Conservation (phyloP, 2,888 invertebrate species). For the Cylloceria caligata region DNA sequence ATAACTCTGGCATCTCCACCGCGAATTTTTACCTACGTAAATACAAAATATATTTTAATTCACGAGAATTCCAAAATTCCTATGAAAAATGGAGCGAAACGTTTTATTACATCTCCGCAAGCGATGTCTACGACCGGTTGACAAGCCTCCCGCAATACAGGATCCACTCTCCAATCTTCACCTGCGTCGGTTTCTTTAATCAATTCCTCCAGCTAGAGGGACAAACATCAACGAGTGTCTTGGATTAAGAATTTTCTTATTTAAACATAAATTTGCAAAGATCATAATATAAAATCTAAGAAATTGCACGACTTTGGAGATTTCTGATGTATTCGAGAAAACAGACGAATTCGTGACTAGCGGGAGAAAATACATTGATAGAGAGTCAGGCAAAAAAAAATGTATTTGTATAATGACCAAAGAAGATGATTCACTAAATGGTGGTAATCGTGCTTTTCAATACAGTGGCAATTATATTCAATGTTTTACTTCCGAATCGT, state of each 20-base stretch:
- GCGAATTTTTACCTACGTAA: slow-evolving; percentile 86
- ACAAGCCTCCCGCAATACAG: slow-evolving; percentile 94
- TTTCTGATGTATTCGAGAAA: no score
- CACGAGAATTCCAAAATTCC: background rate
- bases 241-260: background rate
- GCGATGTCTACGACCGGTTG: slow-evolving; percentile 92
- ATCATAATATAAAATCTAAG: background rate
- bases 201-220: slow-evolving; percentile 89
- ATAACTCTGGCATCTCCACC: slow-evolving; percentile 94
- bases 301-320: no score
- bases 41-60: background rate
- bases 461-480: no score
- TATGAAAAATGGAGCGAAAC: background rate
- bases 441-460: no score
- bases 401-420: no score
- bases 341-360: no score
- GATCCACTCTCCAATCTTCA: slow-evolving; percentile 98
- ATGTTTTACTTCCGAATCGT: no score
- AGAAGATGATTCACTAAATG: no score
- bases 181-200: slow-evolving; percentile 96
- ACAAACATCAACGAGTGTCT: slow-evolving; percentile 1
- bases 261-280: background rate
- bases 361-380: no score
- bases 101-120: slow-evolving; percentile 87
- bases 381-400: no score